phyloP scores from a whole-genome alignment of 2,888 invertebrate species.

The Trichogramma dendrolimi region DNA sequence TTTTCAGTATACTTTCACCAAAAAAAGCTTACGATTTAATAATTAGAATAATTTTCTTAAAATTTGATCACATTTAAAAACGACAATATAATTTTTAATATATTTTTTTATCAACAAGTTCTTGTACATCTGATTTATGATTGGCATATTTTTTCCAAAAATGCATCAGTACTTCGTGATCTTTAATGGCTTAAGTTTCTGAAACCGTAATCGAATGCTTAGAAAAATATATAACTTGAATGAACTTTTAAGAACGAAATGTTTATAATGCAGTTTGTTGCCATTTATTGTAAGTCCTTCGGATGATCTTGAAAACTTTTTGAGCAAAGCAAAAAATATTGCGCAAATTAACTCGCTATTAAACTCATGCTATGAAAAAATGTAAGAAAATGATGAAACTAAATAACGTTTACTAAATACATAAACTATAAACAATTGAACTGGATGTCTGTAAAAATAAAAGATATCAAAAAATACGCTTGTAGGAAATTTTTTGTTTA shows the following conservation, averaged over 20 bases:
- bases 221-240: slow-evolving; percentile 24
- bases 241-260: slow-evolving; percentile 39
- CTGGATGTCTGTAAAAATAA: slow-evolving; percentile 50
- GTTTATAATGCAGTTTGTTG: slow-evolving; percentile 42
- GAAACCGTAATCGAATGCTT: neutral
- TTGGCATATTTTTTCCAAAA: too few relatives aligned
- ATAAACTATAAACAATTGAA: slow-evolving; percentile 49
- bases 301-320: slow-evolving; percentile 30
- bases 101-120: too few relatives aligned
- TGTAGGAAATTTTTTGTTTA: slow-evolving; percentile 23
- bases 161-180: too few relatives aligned
- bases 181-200: too few relatives aligned
- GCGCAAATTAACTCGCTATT: slow-evolving; percentile 40
- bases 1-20: slow-evolving; percentile 16
- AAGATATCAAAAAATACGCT: slow-evolving; percentile 40
- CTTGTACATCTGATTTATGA: too few relatives aligned
- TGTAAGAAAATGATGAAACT: slow-evolving; percentile 47
- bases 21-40: neutral
- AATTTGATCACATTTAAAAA: too few relatives aligned
- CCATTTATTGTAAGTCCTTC: slow-evolving; percentile 42
- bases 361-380: slow-evolving; percentile 40
- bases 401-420: slow-evolving; percentile 46
- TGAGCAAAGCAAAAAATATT: slow-evolving; percentile 13
- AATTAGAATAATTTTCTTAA: too few relatives aligned
- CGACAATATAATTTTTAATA: too few relatives aligned